phyloP scores from a whole-genome alignment of 2,113 vertebrate species.

The Mohoua ochrocephala region DNA sequence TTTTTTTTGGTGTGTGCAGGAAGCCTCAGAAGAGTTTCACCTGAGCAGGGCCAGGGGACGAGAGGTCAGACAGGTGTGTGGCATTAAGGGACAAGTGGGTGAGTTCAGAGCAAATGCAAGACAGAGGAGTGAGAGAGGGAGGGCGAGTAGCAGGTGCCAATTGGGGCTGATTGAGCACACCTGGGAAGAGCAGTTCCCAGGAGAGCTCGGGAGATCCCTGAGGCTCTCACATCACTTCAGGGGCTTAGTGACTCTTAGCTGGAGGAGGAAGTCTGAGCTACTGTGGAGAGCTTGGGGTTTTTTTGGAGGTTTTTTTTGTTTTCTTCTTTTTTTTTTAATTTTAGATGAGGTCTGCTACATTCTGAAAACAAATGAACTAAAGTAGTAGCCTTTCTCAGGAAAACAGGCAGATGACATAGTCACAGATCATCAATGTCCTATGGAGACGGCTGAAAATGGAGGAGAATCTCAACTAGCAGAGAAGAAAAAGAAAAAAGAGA shows the following conservation, averaged over 20 bases:
- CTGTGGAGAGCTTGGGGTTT: background rate
- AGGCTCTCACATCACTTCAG: accelerated
- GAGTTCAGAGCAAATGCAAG: background rate
- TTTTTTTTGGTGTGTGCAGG: background rate
- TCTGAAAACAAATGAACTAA: background rate
- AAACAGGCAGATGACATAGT: accelerated
- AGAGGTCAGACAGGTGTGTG: background rate
- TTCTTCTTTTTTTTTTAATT: background rate
- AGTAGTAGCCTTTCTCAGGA: background rate
- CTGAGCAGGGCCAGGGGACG: accelerated
- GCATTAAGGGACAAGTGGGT: background rate
- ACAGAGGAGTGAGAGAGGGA: background rate
- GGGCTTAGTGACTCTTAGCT: accelerated
- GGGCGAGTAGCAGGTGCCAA: accelerated
- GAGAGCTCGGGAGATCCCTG: accelerated
- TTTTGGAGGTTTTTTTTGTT: no score
- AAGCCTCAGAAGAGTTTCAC: background rate
- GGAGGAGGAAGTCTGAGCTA: background rate
- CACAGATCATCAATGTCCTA: accelerated
- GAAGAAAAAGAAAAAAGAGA: background rate
- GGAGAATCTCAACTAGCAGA: background rate
- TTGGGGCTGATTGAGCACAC: background rate
- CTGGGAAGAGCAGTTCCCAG: background rate
- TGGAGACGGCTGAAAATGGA: background rate
- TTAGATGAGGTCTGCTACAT: accelerated